These are phyloP conservation scores for Platypus cylindrus DNA, from an alignment of 2,888 invertebrate species.

Conservation along the genomic window DNA sequence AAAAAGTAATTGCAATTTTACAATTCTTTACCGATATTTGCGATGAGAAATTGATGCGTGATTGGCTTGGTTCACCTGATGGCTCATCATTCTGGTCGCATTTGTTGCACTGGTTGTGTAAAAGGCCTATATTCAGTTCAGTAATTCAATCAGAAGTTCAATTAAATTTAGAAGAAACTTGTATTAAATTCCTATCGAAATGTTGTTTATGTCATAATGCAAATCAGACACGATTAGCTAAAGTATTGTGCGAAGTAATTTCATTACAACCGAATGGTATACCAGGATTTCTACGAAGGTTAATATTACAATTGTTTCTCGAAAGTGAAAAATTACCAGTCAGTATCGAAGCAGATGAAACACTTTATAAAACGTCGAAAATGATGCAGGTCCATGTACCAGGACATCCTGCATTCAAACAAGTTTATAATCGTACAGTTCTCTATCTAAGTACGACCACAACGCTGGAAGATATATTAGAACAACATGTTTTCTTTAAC, in stretches of 20 bases:
- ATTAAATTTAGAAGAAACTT: constrained; percentile 57
- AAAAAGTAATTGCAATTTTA: constrained; percentile 53
- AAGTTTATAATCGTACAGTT: constrained; percentile 58
- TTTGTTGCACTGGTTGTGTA: constrained; percentile 61
- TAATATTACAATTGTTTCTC: constrained; percentile 73
- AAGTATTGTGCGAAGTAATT: constrained; percentile 65
- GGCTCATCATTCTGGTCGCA: constrained; percentile 81
- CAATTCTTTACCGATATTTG: constrained; percentile 74
- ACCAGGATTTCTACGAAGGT: constrained; percentile 75
- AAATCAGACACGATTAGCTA: constrained; percentile 74
- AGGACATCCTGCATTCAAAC: constrained; percentile 58
- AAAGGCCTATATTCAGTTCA: constrained; percentile 26
- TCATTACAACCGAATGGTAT: constrained; percentile 54
- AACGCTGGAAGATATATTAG: constrained; percentile 60
- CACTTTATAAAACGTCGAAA: constrained; percentile 30
- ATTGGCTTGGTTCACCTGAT: constrained; percentile 72
- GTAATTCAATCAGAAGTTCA: constrained; percentile 33
- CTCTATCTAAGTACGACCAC: constrained; percentile 63
- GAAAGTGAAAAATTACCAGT: constrained; percentile 77
- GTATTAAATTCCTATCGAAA: constrained; percentile 69
- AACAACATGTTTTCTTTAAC: constrained; percentile 43
- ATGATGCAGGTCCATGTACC: constrained; percentile 31
- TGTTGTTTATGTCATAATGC: constrained; percentile 73
- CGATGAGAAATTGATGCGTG: constrained; percentile 67
- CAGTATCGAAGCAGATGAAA: constrained; percentile 44